Conservation (phyloP, 2,888 invertebrate species). For the Leptogaster cylindrica region DNA sequence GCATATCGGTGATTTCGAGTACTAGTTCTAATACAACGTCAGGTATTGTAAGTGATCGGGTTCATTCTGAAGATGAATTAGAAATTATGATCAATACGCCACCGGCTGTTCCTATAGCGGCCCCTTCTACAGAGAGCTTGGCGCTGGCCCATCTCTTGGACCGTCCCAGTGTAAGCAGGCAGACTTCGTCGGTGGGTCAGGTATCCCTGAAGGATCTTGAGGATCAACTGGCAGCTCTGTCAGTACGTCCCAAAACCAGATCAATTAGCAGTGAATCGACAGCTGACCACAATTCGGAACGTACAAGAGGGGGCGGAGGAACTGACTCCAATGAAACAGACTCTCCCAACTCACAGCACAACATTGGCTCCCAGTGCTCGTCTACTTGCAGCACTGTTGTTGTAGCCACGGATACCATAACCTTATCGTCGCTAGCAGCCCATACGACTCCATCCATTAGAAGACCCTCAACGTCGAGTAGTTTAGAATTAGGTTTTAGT, state of each 20-base stretch:
- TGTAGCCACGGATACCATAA: conserved; percentile 65
- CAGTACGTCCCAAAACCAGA: conserved; percentile 54
- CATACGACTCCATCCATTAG: conserved; percentile 64
- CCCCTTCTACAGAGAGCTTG: conserved; percentile 85
- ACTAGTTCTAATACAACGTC: conserved; percentile 97
- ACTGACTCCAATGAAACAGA: conserved; percentile 61
- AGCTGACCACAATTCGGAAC: conserved; percentile 50
- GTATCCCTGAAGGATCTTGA: conserved; percentile 61
- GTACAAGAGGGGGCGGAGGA: conserved; percentile 46
- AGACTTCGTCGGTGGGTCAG: conserved; percentile 65
- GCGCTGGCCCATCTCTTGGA: conserved; percentile 79
- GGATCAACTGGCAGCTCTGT: conserved; percentile 62
- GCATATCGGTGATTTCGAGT: conserved; percentile 89
- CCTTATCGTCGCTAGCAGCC: conserved; percentile 52
- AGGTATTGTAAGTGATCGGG: conserved; percentile 94
- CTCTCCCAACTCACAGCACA: conserved; percentile 64
- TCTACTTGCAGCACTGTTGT: conserved; percentile 89
- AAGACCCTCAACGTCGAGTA: conserved; percentile 78
- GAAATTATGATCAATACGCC: conserved; percentile 85
- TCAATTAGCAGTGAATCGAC: conserved; percentile 52
- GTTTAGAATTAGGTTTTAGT: conserved; percentile 82
- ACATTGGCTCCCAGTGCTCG: conserved; percentile 81
- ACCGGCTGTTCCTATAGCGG: conserved; percentile 72
- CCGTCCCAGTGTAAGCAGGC: conserved; percentile 65
- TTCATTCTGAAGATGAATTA: conserved; percentile 92